These are phyloP conservation scores for Myopa testacea DNA, from an alignment of 2,888 invertebrate genomes.

Conservation along the genomic window DNA sequence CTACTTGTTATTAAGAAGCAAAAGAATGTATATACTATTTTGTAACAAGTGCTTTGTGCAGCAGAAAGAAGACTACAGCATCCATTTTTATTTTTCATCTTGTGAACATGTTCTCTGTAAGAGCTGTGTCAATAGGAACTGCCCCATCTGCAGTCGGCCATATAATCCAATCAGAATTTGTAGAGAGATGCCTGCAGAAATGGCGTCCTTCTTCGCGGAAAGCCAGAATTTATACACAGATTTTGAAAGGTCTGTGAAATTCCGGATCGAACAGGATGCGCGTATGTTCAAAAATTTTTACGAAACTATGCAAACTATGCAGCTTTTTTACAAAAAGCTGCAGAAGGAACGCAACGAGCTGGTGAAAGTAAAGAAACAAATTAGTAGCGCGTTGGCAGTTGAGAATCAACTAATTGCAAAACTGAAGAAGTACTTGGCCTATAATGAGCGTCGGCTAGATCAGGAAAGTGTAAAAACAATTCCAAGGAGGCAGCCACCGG, in stretches of 20 bases:
- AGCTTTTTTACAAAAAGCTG: constrained; percentile 33
- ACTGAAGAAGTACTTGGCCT: constrained; percentile 45
- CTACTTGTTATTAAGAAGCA: neutral
- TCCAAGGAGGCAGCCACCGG: constrained; percentile 25
- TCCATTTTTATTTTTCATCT: constrained; percentile 42
- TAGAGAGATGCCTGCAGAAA: constrained; percentile 43
- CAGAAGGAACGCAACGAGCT: constrained; percentile 26
- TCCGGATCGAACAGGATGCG: constrained; percentile 45
- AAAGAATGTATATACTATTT: constrained; percentile 43
- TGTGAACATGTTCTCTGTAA: constrained; percentile 48
- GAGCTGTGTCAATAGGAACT: constrained; percentile 39
- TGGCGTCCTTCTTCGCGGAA: constrained; percentile 44
- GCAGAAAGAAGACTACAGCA: constrained; percentile 23
- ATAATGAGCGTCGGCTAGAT: constrained; percentile 46
- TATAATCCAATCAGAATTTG: constrained; percentile 41
- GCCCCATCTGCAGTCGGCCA: constrained; percentile 42
- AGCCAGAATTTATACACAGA: constrained; percentile 38
- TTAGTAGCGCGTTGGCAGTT: constrained; percentile 28
- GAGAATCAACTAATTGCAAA: constrained; percentile 47
- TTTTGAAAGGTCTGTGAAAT: constrained; percentile 43
- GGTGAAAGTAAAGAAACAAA: constrained; percentile 27
- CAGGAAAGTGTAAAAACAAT: constrained; percentile 39
- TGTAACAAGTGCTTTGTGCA: constrained; percentile 48
- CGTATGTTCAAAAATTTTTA: constrained; percentile 35
- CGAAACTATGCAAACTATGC: constrained; percentile 21